Percentiles rank a stretch among this genome's conserved stretches.
Evolutionary conservation across 1,140 invertebrate species (phyloP).

Genomic region (Diorhabda sublineata): DNA sequence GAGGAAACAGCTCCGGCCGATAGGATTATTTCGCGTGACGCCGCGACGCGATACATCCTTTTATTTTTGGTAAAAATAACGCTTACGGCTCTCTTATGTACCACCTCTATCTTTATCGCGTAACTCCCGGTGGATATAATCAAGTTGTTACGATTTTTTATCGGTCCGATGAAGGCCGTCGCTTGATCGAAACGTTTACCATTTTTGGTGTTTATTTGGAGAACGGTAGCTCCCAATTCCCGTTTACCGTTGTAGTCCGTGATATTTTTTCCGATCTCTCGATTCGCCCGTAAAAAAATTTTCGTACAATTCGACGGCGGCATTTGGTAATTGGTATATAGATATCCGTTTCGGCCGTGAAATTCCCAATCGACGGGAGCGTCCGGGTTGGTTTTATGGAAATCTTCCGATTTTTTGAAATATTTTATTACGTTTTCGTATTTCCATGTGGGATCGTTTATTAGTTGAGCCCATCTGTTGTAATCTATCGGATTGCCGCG

Average conservation of each 20-base stretch:
- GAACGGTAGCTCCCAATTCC: conserved; percentile 59
- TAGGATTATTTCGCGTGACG: conserved; percentile 57
- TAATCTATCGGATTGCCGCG: conserved; percentile 65
- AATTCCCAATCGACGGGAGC: conserved; percentile 48
- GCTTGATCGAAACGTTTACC: conserved; percentile 52
- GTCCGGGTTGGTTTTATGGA: conserved; percentile 56
- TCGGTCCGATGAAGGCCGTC: conserved; percentile 53
- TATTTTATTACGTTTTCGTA: conserved; percentile 75
- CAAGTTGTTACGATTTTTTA: conserved; percentile 51
- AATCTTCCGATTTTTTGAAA: conserved; percentile 68
- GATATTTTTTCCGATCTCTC: conserved; percentile 51
- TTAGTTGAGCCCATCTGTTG: conserved; percentile 62
- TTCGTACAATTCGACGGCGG: conserved; percentile 49
- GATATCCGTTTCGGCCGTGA: conserved; percentile 52
- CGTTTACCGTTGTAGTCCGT: conserved; percentile 64
- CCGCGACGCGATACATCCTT: conserved; percentile 42
- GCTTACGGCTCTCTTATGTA: conserved; percentile 55
- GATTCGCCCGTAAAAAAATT: conserved; percentile 59
- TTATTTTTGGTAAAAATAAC: conserved; percentile 52
- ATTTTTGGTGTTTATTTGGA: conserved; percentile 46
- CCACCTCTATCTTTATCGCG: conserved; percentile 52
- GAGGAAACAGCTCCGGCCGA: conserved; percentile 48
- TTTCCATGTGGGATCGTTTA: conserved; percentile 71
- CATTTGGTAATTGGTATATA: conserved; percentile 26
- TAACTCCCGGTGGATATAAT: conserved; percentile 48